Evolutionary conservation across 2,888 invertebrate genomes (phyloP).

Genomic region (Sesia bembeciformis): DNA sequence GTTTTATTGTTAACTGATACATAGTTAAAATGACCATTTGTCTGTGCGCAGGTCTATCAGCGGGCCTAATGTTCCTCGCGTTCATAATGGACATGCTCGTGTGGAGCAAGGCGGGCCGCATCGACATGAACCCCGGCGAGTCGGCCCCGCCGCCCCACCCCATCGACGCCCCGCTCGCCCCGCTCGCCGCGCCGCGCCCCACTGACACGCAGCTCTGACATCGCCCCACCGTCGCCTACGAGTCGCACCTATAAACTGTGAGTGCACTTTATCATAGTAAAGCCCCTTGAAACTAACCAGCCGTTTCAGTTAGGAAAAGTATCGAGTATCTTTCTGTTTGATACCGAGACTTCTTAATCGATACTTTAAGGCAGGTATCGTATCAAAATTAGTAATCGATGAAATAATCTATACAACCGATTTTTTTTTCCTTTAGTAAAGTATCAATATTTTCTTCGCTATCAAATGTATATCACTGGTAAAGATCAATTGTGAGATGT

Average conservation of each 20-base stretch:
- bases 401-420: no score
- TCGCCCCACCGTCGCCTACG: constrained; percentile 19
- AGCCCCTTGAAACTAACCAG: background rate
- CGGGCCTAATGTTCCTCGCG: constrained; percentile 88
- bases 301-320: background rate
- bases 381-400: no score
- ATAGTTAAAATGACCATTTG: background rate
- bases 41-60: constrained; percentile 82
- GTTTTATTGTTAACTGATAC: no score
- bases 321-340: background rate
- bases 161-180: constrained; percentile 10
- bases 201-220: constrained; percentile 57
- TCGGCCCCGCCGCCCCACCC: constrained; percentile 9
- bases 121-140: constrained; percentile 77
- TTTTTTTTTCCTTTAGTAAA: no score
- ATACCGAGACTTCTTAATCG: no score
- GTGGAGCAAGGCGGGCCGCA: constrained; percentile 91
- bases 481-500: no score
- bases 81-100: constrained; percentile 92
- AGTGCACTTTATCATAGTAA: background rate
- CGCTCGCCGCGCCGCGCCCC: constrained; percentile 9
- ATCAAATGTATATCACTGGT: no score
- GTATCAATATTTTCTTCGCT: no score
- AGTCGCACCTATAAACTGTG: constrained; percentile 36
- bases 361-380: no score